Conservation (phyloP, 2,113 vertebrate genomes). For the Zeus faber region DNA sequence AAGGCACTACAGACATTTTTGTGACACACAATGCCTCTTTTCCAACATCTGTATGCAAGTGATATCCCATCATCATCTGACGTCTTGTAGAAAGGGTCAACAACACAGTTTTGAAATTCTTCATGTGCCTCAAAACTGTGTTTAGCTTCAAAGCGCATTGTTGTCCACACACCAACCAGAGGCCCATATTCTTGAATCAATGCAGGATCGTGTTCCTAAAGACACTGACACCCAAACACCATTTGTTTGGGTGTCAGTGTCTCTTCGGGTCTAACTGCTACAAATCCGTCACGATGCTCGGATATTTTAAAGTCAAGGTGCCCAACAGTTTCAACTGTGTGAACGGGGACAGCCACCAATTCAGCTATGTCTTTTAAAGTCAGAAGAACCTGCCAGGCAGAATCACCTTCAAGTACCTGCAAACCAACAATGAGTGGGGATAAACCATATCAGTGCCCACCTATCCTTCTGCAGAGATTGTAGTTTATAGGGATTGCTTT, state of each 20-base stretch:
- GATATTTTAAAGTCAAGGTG: constrained; percentile 28
- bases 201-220: constrained; percentile 27
- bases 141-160: constrained; percentile 20
- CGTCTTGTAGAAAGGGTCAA: constrained; percentile 26
- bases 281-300: constrained; percentile 6
- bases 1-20: constrained; percentile 6
- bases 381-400: constrained; percentile 29
- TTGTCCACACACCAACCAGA: neutral
- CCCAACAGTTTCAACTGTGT: constrained; percentile 14
- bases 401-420: constrained; percentile 18
- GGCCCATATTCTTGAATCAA: constrained; percentile 2
- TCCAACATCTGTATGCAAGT: constrained; percentile 7
- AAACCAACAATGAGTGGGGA: constrained; percentile 28
- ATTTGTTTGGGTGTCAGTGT: constrained; percentile 21
- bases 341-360: constrained; percentile 22
- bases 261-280: constrained; percentile 14
- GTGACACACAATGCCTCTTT: constrained; percentile 11
- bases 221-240: too few species aligned
- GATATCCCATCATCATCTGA: constrained; percentile 27
- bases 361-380: constrained; percentile 33
- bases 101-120: constrained; percentile 31
- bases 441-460: constrained; percentile 15
- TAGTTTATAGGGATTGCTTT: constrained; percentile 20
- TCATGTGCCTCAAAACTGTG: constrained; percentile 27
- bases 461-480: constrained; percentile 4